Base-by-base conservation (phyloP, 2,888 invertebrate species). In the Protodeltote pygarga region DNA sequence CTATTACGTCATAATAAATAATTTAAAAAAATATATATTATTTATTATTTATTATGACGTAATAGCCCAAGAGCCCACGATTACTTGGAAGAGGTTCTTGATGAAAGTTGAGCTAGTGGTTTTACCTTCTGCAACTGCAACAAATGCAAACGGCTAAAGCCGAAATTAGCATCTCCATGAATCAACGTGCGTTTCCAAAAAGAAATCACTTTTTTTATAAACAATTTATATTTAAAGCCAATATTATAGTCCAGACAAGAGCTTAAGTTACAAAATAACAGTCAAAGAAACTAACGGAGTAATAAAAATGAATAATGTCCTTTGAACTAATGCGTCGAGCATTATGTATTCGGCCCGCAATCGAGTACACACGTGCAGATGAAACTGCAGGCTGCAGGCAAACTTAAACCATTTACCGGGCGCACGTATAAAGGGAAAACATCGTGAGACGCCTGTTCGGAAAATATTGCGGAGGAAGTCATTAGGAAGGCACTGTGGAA, bases 231-330 rank as follows among this genome's bases (percentile, higher is more conserved):
- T 9, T 27, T 25, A 6, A 19, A 44, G 1, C 3, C 21, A 16
- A 27, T 29, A 35, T 21, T 17, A 49, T 49, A 57, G 46, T 27
- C 35, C 23, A 32, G 13, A n/a, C 14, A 34, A 8, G 14, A 53
- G 8, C 31, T 25, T 20, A 27, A 41, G 9, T 59, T 35, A 69
- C 62, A 66, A 62, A n/a, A 49, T 62, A 73, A 54, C 41, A 63
- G 46, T 40, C 42, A 48, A 59, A 51, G 50, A 63, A 60, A 59
- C 64, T 63, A 61, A 61, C 39, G 54, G 68, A 70, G n/a, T n/a
- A n/a, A 73, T 73, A 74, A 77, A 79, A 80, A 75, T 77, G 75
- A 75, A 70, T 74, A 73, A 79, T 73, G 65, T 69, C 52, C 50
- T 73, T 70, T 70, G 66, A 73, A 76, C 66, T 76, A 77, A 79